These are phyloP conservation scores for Tyria jacobaeae DNA, from an alignment of 2,888 invertebrate species.

Conservation along the genomic window DNA sequence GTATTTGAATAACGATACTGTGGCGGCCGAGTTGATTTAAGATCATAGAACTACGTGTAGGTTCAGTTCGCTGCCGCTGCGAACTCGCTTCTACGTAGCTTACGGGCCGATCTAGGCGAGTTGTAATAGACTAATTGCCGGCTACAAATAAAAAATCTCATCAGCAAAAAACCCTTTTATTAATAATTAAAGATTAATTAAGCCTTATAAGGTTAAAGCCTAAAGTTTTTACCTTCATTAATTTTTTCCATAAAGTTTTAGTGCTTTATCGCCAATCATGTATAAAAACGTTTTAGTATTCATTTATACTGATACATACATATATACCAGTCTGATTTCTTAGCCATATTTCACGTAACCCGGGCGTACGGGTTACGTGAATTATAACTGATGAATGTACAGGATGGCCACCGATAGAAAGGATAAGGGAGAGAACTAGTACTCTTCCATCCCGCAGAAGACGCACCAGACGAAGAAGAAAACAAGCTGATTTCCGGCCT, in stretches of 20 bases:
- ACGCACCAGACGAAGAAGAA: too few species aligned
- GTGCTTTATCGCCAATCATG: constrained; percentile 20
- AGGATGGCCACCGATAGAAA: too few species aligned
- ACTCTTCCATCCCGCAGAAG: too few species aligned
- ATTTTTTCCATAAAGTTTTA: constrained; percentile 12
- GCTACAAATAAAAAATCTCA: constrained; percentile 3
- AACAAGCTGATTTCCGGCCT: too few species aligned
- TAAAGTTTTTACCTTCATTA: neutral
- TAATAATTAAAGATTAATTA: constrained; percentile 36
- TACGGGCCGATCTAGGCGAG: neutral
- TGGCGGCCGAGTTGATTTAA: constrained; percentile 25
- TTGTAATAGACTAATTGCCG: constrained; percentile 2
- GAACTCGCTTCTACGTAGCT: neutral
- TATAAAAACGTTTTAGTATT: constrained; percentile 28
- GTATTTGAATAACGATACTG: constrained; percentile 54
- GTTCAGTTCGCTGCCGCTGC: neutral
- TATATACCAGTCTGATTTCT: too few species aligned
- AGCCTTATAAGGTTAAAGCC: constrained; percentile 38
- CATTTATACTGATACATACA: too few species aligned
- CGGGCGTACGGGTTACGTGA: too few species aligned
- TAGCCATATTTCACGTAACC: too few species aligned
- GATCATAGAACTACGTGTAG: constrained; percentile 15
- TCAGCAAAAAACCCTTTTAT: constrained; percentile 32
- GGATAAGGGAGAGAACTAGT: too few species aligned
- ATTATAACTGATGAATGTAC: too few species aligned